Base-by-base conservation (phyloP, 2,113 vertebrate genomes). In the Silurus meridionalis region DNA sequence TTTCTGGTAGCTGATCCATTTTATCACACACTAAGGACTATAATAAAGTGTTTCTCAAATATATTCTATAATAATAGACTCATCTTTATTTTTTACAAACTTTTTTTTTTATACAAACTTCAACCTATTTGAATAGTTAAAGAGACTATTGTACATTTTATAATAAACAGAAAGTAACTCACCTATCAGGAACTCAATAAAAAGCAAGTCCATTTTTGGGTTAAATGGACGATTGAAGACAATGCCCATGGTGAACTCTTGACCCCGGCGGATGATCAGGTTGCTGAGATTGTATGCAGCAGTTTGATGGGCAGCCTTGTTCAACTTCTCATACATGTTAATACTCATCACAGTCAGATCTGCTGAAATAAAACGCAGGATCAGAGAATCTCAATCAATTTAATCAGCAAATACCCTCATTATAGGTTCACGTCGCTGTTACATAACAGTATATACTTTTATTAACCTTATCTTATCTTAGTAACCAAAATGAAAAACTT, bases 101-200 rank as follows among this genome's bases (percentile, higher is more conserved):
- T n/a, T n/a, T n/a, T n/a, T n/a, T n/a, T n/a, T n/a, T n/a, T n/a
- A n/a, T 48, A 48, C 15, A 67, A 3, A 66, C 9, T 37, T 5
- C 14, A 14, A 17, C 0, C 8, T 67, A 6, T 46, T 37, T 15
- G 17, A 37, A 37, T 5, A 69, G 17, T 21, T 17, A 50, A 74
- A 10, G 19, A 52, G 9, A 75, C 48, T 10, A 6, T 79, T 83
- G 50, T 6, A 82, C 1, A 48, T 72, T 72, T 53, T 15, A 58
- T 83, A 2, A 80, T 58, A 50, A 23, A 78, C 1, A 83, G 23
- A 66, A 83, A 13, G 8, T 1, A 57, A 92, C 96, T 96, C 91
- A 97, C 96, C 96, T 84, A 97, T 97, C 84, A 96, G 84, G 79
- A 94, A 96, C 69, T 97, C 96, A 75, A 97, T 58, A 91, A 95